Base-by-base conservation (phyloP, 2,113 vertebrate genomes). In the Gasterosteus aculeatus region DNA sequence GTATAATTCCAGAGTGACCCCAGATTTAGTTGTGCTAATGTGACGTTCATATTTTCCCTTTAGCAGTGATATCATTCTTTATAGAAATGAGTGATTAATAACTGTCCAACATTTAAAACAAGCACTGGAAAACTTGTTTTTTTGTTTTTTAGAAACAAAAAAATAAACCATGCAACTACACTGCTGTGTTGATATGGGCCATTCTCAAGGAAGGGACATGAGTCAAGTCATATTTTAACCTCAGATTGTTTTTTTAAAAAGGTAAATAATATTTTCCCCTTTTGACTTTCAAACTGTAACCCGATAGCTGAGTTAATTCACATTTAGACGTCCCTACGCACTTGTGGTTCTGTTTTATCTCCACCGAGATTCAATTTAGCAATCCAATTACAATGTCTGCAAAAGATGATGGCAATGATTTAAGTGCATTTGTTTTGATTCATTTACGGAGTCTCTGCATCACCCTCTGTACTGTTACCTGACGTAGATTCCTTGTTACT, bases 401-500 rank as follows among this genome's bases (percentile, higher is more conserved):
- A 68, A 71, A 78, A 77, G 78, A 89, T 79, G 84, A 91, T 91
- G 90, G 72, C 88, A 81, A 92, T 91, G 81, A 80, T 82, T 88
- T 92, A 92, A 83, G 88, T 93, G 92, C 91, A 91, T 91, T 88
- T 91, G 58, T 85, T 90, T 93, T 87, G 88, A 93, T 91, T 93
- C 81, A 90, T 93, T 94, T 93, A 93, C 93, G 87, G 94, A 93
- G 76, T 85, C 72, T 81, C 85, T 81, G 78, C 78, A 88, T 94
- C 93, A 95, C 95, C 95, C 95, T 95, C 94, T 96, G 95, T 96
- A 95, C 95, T 96, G 96, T 99, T 99, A 99, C 98, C 98, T 99
- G 98, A 97, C 98, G 97, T 93, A 99, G 96, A 95, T 99, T 99
- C 96, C 97, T 95, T 93, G 97, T 98, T 94, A 99, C 98, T 97